These are phyloP conservation scores for Babyrousa celebensis DNA, from an alignment of 2,797 vertebrate genomes.

Conservation along the genomic window DNA sequence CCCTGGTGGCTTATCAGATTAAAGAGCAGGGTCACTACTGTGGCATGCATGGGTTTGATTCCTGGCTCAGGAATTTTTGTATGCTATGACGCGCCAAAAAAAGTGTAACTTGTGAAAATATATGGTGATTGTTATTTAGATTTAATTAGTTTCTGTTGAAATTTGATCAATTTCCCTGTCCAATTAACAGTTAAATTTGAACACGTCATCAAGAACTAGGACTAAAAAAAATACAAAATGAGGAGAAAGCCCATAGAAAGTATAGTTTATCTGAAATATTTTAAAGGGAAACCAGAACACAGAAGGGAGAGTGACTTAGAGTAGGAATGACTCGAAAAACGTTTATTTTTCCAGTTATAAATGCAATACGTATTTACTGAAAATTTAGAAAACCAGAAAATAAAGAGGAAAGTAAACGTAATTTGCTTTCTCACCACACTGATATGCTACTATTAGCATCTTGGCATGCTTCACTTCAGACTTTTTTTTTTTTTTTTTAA, in stretches of 20 bases:
- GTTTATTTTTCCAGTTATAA: slow-evolving; percentile 30
- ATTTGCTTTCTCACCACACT: neutral
- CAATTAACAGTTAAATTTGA: slow-evolving; percentile 37
- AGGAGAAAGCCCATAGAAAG: slow-evolving; percentile 13
- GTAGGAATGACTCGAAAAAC: slow-evolving; percentile 18
- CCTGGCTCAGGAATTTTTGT: too few species aligned
- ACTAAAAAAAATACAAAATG: slow-evolving; percentile 41
- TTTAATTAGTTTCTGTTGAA: slow-evolving; percentile 37
- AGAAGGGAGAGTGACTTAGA: slow-evolving; percentile 2
- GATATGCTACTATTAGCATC: neutral
- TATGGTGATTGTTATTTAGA: slow-evolving; percentile 33
- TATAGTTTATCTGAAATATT: slow-evolving; percentile 57
- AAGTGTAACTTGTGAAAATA: slow-evolving; percentile 38
- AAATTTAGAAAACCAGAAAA: slow-evolving; percentile 50
- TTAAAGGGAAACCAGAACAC: slow-evolving; percentile 48
- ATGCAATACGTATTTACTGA: neutral
- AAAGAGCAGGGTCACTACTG: too few species aligned
- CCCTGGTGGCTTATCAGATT: too few species aligned
- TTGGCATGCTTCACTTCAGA: slow-evolving; percentile 40
- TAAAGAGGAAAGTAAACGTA: neutral
- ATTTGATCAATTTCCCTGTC: slow-evolving; percentile 49
- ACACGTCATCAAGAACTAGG: neutral
- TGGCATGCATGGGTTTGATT: too few species aligned
- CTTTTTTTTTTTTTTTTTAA: neutral
- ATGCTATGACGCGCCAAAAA: too few species aligned